A percentile compares a stretch with the other conserved stretches of the same genome.
Conservation (phyloP, 2,888 invertebrate species). For the Ochropleura leucogaster region DNA sequence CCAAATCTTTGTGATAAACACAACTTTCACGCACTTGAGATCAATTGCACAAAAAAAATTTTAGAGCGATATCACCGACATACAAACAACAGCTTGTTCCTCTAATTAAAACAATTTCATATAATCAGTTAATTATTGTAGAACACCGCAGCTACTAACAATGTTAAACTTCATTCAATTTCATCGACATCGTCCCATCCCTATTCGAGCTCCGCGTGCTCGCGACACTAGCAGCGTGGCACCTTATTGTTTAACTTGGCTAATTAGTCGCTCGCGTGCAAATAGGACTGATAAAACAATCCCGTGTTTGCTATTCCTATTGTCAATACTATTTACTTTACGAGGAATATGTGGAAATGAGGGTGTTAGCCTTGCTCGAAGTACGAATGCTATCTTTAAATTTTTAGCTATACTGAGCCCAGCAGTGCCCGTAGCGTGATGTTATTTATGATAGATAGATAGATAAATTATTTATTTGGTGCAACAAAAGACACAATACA, state of each 20-base stretch:
- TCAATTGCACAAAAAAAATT: no score
- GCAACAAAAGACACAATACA: no score
- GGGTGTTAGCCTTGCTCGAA: neutral
- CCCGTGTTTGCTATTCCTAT: constrained; percentile 52
- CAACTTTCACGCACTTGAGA: neutral
- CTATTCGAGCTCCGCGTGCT: constrained; percentile 51
- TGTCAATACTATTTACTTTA: constrained; percentile 60
- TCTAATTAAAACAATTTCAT: neutral
- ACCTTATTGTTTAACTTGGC: constrained; percentile 68
- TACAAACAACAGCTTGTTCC: neutral
- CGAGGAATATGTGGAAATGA: neutral
- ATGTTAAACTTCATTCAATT: neutral
- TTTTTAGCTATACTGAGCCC: no score
- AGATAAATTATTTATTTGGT: no score
- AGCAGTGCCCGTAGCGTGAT: no score
- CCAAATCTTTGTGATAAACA: neutral
- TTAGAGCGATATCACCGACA: neutral
- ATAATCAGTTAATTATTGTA: neutral
- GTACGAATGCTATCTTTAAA: neutral
- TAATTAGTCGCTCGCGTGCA: constrained; percentile 71
- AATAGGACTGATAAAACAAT: constrained; percentile 61
- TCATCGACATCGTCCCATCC: constrained; percentile 56
- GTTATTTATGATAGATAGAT: no score
- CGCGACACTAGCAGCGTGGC: constrained; percentile 59
- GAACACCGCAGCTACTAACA: neutral